Conservation (phyloP, 1,140 invertebrate species). For the Danaus plexippus region DNA sequence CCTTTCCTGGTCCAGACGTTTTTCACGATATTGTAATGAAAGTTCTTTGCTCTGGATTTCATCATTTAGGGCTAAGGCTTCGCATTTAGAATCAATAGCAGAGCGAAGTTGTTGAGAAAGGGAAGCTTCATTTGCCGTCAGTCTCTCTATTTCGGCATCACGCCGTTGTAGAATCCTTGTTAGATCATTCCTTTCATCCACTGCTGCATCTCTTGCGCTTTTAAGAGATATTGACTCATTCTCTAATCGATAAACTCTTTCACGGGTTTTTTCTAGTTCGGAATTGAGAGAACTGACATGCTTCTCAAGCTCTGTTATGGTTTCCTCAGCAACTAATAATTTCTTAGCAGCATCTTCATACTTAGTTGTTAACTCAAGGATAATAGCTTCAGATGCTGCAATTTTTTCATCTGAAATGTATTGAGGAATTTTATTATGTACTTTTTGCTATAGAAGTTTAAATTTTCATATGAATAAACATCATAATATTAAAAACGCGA, state of each 20-base stretch:
- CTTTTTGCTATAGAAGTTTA: no score
- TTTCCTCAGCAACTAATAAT: slow-evolving; percentile 75
- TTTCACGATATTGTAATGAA: slow-evolving; percentile 84
- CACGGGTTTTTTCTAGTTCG: slow-evolving; percentile 77
- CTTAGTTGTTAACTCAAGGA: slow-evolving; percentile 73
- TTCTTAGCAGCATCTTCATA: slow-evolving; percentile 77
- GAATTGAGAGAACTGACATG: slow-evolving; percentile 74
- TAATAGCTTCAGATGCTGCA: slow-evolving; percentile 72
- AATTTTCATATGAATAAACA: no score
- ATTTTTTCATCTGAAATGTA: slow-evolving; percentile 74
- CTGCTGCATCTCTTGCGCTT: slow-evolving; percentile 72
- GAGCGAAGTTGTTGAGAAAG: slow-evolving; percentile 77
- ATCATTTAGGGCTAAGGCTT: slow-evolving; percentile 83
- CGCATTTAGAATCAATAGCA: slow-evolving; percentile 84
- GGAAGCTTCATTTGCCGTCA: slow-evolving; percentile 76
- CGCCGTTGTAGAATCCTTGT: slow-evolving; percentile 78
- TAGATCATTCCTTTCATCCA: slow-evolving; percentile 81
- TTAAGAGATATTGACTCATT: slow-evolving; percentile 58
- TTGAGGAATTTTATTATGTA: slow-evolving; percentile 1
- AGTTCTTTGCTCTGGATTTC: slow-evolving; percentile 86
- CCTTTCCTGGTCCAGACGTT: slow-evolving; percentile 86
- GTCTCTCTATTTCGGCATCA: slow-evolving; percentile 78
- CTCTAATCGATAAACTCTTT: slow-evolving; percentile 63
- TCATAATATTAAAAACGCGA: no score
- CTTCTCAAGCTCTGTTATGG: slow-evolving; percentile 74